Evolutionary conservation across 2,888 invertebrate species (phyloP).

Genomic region (Drosophila birchii): DNA sequence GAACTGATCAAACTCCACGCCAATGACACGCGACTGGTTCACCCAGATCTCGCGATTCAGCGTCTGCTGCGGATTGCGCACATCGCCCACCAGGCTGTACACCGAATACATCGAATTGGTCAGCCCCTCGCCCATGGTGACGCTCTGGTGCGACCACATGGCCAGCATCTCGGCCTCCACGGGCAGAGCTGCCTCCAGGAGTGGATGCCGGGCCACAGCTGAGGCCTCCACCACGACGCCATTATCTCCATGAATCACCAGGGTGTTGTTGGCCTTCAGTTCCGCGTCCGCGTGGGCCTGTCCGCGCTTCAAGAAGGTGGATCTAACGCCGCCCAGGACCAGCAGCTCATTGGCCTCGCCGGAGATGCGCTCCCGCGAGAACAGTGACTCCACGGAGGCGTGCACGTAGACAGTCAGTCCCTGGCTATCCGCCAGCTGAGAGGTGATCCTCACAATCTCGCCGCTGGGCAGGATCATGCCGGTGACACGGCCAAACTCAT

Average conservation of each 20-base stretch:
- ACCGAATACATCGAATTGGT: constrained; percentile 92
- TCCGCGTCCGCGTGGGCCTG: constrained; percentile 90
- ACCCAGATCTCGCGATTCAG: constrained; percentile 94
- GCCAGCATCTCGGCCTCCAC: constrained; percentile 96
- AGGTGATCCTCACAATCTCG: constrained; percentile 92
- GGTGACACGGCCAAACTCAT: constrained; percentile 93
- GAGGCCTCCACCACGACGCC: constrained; percentile 91
- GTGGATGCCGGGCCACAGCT: constrained; percentile 92
- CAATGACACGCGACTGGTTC: constrained; percentile 94
- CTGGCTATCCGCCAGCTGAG: constrained; percentile 91
- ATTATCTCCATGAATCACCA: constrained; percentile 90
- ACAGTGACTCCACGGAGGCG: constrained; percentile 86
- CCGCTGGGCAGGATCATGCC: constrained; percentile 96
- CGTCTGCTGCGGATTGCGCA: constrained; percentile 93
- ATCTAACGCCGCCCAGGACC: constrained; percentile 88
- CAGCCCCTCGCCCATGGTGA: constrained; percentile 90
- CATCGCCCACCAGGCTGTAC: constrained; percentile 93
- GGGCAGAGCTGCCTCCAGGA: constrained; percentile 92
- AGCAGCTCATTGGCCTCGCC: constrained; percentile 86
- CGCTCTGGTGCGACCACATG: constrained; percentile 94
- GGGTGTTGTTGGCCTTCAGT: constrained; percentile 91
- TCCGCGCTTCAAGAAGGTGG: constrained; percentile 89
- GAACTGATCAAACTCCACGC: constrained; percentile 96
- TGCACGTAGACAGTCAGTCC: constrained; percentile 91
- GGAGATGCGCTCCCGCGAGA: constrained; percentile 86